A percentile compares a stretch with the other conserved stretches of the same genome.
Conservation (phyloP, 2,888 invertebrate genomes). For the Thymelicus lineola region DNA sequence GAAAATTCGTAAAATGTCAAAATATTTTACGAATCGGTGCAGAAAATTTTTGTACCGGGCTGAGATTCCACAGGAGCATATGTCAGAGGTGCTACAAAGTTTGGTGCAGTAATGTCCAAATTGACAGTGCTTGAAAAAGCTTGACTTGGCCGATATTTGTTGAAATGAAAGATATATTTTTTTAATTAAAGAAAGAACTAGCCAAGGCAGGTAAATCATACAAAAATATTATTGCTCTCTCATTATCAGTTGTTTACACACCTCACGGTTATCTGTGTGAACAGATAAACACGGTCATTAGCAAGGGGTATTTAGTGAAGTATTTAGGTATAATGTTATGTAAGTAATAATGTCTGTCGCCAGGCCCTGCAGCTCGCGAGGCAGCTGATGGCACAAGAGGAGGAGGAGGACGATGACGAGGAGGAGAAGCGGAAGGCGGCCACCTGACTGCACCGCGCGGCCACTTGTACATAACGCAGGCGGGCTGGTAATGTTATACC, state of each 20-base stretch:
- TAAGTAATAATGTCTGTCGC: conserved; percentile 34
- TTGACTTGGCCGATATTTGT: too few species aligned
- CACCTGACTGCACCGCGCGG: conserved; percentile 65
- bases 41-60: too few species aligned
- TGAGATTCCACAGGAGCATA: too few species aligned
- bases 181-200: too few species aligned
- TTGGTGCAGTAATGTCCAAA: too few species aligned
- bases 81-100: too few species aligned
- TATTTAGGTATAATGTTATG: neutral
- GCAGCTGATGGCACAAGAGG: conserved; percentile 95
- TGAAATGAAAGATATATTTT: too few species aligned
- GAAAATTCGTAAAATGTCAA: too few species aligned
- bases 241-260: neutral
- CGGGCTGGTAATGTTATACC: conserved; percentile 44
- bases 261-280: neutral
- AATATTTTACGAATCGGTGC: too few species aligned
- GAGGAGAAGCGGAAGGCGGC: conserved; percentile 62
- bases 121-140: too few species aligned
- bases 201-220: too few species aligned
- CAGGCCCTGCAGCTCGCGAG: conserved; percentile 96
- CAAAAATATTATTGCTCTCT: too few species aligned
- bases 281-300: neutral
- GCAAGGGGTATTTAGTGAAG: neutral
- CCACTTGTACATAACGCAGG: conserved; percentile 40
- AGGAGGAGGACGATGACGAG: conserved; percentile 93